These are phyloP conservation scores for Synanthedon tipuliformis DNA, from an alignment of 2,888 invertebrate species.

Conservation along the genomic window DNA sequence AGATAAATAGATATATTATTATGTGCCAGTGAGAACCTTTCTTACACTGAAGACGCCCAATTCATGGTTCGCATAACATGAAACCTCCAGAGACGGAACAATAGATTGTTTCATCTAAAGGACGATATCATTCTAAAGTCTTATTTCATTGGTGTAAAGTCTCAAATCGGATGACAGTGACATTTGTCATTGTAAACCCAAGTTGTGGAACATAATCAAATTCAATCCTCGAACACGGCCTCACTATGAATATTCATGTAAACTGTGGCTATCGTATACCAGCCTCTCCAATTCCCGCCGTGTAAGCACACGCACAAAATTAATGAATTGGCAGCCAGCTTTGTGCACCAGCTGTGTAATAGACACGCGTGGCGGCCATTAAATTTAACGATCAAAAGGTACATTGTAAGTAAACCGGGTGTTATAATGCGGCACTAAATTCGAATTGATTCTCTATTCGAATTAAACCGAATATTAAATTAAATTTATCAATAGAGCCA, in stretches of 20 bases:
- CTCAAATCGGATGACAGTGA: not conserved
- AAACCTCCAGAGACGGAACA: no score
- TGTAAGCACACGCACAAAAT: conserved; percentile 49
- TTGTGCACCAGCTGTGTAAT: conserved; percentile 43
- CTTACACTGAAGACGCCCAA: no score
- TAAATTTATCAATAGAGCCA: not conserved
- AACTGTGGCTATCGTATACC: conserved; percentile 43
- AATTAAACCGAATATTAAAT: not conserved
- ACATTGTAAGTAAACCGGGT: conserved; percentile 35
- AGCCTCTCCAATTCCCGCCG: conserved; percentile 49
- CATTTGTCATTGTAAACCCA: not conserved
- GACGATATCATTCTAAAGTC: no score
- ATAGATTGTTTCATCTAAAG: no score
- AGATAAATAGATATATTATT: no score
- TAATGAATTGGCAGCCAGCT: conserved; percentile 58
- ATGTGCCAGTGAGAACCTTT: no score
- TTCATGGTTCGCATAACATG: no score
- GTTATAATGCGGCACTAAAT: conserved; percentile 10
- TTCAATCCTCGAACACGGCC: conserved; percentile 34
- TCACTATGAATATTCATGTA: conserved; percentile 48
- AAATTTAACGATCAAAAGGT: conserved; percentile 60
- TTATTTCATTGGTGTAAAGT: not conserved
- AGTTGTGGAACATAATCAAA: conserved; percentile 22
- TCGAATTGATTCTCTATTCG: not conserved
- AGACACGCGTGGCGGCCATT: conserved; percentile 38